Base-by-base conservation (phyloP, 2,888 invertebrate species). In the Cantharis rustica region DNA sequence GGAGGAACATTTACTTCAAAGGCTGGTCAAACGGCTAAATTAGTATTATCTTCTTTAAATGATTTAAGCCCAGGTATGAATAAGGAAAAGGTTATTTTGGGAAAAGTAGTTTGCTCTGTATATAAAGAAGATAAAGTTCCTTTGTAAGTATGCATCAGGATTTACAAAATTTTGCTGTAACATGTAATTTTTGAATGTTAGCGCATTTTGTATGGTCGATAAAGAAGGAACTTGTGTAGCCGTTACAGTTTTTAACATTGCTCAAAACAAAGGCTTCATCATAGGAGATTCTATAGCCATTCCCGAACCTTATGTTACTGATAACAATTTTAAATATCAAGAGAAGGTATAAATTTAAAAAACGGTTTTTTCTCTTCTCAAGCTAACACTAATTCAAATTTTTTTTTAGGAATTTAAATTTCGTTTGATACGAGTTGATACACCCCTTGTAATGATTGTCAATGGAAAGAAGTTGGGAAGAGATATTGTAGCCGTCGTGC, bases 281-380 rank as follows among this genome's bases (percentile, higher is more conserved):
- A 94, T 96, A 76, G 96, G 96, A 1, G 96, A 97, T 89, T 91
- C 93, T 26, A 93, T 97, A 13, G 94, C 95, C 10, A 92, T 96
- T 81, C 94, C 95, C 0, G 95, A 95, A 85, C 96, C 96, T 0
- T 90, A 88, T 81, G 86, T 94, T 61, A 90, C 91, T 61, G 86
- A 89, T 72, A 91, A 94, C 23, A 87, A 91, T 79, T 91, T 93
- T 84, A 88, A 87, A 71, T 91, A 91, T 82, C 88, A 89, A 81
- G 88, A 89, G 76, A 89, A 90, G 86, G 93, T 20, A 3, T 20
- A 20, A 20, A 3, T 20, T 23, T 23, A 23, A 23, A 7, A 23
- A n/a, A n/a, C n/a, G n/a, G n/a, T n/a, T n/a, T n/a, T n/a, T n/a
- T n/a, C n/a, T n/a, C 20, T 20, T 20, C 4, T 20, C 20, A 20